phyloP scores from a whole-genome alignment of 2,888 invertebrate genomes.

The Meloe dianella region DNA sequence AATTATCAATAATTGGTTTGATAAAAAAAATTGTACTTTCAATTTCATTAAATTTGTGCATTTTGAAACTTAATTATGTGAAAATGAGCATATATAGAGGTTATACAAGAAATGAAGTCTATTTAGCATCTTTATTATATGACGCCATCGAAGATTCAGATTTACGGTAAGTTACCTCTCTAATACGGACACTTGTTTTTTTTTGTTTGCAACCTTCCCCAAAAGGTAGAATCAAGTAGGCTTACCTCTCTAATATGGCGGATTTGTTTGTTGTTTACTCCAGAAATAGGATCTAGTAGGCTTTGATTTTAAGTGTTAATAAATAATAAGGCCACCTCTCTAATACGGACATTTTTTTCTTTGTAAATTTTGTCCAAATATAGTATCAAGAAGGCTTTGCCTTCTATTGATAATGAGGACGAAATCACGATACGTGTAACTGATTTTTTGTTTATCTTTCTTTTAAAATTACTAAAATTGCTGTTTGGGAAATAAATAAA shows the following conservation, averaged over 20 bases:
- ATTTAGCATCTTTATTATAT: constrained; percentile 61
- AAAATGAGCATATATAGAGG: constrained; percentile 52
- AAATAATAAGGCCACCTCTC: too few species aligned
- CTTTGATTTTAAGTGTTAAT: too few species aligned
- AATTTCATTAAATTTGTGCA: too few species aligned
- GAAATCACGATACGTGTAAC: not conserved
- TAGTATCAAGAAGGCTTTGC: not conserved
- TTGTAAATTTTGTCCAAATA: too few species aligned
- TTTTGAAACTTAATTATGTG: constrained; percentile 45
- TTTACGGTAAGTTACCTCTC: constrained; percentile 60
- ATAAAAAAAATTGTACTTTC: not conserved
- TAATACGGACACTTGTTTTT: not conserved
- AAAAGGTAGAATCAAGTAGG: not conserved
- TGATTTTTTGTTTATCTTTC: not conserved
- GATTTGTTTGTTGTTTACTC: too few species aligned
- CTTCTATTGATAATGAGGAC: not conserved
- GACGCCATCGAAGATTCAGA: constrained; percentile 71
- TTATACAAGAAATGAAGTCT: constrained; percentile 47
- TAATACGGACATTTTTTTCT: too few species aligned
- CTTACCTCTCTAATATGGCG: too few species aligned
- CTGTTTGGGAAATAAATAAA: too few species aligned
- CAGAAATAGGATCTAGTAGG: too few species aligned
- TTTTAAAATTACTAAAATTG: too few species aligned
- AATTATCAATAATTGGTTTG: not conserved
- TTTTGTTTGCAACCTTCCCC: too few species aligned